Conservation (phyloP, 2,113 vertebrate genomes). For the Rhinoptilus africanus region DNA sequence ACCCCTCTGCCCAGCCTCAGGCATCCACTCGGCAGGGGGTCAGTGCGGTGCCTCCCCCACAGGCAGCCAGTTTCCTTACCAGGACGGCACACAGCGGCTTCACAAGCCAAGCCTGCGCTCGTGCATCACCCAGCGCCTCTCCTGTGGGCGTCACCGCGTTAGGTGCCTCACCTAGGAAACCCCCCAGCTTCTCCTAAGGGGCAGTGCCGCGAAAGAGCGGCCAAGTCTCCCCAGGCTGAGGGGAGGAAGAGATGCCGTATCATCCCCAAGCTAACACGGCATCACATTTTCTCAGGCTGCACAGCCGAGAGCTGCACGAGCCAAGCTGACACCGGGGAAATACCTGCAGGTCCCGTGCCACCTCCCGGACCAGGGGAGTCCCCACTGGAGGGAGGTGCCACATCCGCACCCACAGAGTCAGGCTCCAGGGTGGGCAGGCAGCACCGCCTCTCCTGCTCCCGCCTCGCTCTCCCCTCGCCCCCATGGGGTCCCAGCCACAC, state of each 20-base stretch:
- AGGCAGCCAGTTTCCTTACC: fast-evolving
- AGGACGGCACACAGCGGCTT: background rate
- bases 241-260: fast-evolving
- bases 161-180: background rate
- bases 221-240: background rate
- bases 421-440: fast-evolving
- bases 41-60: fast-evolving
- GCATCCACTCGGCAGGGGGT: too few species aligned
- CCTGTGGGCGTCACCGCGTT: too few species aligned
- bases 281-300: background rate
- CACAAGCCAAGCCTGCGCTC: too few species aligned
- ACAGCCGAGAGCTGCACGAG: background rate
- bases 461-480: background rate
- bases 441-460: background rate
- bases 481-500: fast-evolving
- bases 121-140: too few species aligned
- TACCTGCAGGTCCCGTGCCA: background rate
- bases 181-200: background rate
- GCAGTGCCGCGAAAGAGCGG: background rate
- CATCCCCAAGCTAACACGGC: fast-evolving
- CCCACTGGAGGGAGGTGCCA: fast-evolving
- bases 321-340: fast-evolving
- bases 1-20: background rate
- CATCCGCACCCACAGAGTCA: background rate
- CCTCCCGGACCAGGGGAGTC: background rate